Conservation (phyloP, 2,888 invertebrate genomes). For the Tinea semifulvella region DNA sequence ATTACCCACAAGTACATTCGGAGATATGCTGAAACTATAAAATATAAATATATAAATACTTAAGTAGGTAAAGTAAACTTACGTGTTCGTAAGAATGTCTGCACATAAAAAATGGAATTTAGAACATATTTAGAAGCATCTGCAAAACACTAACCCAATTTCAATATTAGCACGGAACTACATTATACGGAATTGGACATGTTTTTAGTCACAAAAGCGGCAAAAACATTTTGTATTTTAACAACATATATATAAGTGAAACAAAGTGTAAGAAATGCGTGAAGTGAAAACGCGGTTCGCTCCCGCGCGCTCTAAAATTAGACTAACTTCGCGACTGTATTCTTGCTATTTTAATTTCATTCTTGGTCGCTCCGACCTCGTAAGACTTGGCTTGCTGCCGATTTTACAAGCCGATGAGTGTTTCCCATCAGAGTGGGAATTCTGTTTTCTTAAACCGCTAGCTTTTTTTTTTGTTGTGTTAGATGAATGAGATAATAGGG, state of each 20-base stretch:
- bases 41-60: background rate
- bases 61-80: conserved; percentile 9
- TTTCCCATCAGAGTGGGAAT: background rate
- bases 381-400: conserved; percentile 39
- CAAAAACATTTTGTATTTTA: no score
- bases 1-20: no score
- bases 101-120: background rate
- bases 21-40: no score
- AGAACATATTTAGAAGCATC: background rate
- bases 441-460: background rate
- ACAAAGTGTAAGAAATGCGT: no score
- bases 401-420: conserved; percentile 19
- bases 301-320: conserved; percentile 56
- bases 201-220: no score
- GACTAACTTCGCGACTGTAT: conserved; percentile 58
- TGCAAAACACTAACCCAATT: background rate
- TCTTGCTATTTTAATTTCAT: conserved; percentile 65
- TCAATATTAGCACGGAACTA: no score
- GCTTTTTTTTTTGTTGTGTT: no score
- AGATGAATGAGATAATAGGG: no score
- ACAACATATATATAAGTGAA: no score
- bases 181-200: no score
- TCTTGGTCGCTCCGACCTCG: conserved; percentile 45
- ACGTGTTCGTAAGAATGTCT: conserved; percentile 6
- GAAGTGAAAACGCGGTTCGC: conserved; percentile 29